Conservation (phyloP, 2,888 invertebrate genomes). For the Julus scandinavius region DNA sequence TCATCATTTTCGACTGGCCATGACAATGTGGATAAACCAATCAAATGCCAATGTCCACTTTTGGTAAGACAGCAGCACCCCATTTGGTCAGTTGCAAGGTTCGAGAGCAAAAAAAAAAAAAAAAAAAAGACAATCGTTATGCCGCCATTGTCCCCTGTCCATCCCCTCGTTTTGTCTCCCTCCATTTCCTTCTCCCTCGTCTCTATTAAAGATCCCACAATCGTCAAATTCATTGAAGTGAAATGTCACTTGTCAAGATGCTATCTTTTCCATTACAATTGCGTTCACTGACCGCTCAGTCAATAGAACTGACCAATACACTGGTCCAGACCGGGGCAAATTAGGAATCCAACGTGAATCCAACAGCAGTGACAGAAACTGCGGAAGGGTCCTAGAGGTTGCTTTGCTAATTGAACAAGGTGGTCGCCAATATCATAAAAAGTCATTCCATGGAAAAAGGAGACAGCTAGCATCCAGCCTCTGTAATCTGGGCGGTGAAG, state of each 20-base stretch:
- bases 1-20: conserved; percentile 10
- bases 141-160: background rate
- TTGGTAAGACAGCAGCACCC: background rate
- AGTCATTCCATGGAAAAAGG: background rate
- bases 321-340: conserved; percentile 36
- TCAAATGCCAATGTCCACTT: conserved; percentile 23
- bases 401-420: conserved; percentile 53
- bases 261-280: conserved; percentile 47
- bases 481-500: background rate
- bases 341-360: conserved; percentile 37
- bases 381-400: conserved; percentile 44
- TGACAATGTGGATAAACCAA: conserved; percentile 41
- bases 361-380: conserved; percentile 10
- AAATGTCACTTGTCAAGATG: conserved; percentile 53
- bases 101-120: background rate
- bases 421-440: conserved; percentile 52
- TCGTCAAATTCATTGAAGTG: conserved; percentile 51
- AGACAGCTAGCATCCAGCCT: background rate
- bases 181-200: conserved; percentile 15
- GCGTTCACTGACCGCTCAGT: conserved; percentile 43
- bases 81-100: conserved; percentile 33
- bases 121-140: conserved; percentile 39
- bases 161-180: conserved; percentile 36
- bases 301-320: conserved; percentile 47
- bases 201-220: conserved; percentile 48